Percentiles rank a stretch among this genome's conserved stretches.
These are phyloP conservation scores for Lepidurus arcticus DNA, from an alignment of 1,140 invertebrate species.

Conservation along the genomic window DNA sequence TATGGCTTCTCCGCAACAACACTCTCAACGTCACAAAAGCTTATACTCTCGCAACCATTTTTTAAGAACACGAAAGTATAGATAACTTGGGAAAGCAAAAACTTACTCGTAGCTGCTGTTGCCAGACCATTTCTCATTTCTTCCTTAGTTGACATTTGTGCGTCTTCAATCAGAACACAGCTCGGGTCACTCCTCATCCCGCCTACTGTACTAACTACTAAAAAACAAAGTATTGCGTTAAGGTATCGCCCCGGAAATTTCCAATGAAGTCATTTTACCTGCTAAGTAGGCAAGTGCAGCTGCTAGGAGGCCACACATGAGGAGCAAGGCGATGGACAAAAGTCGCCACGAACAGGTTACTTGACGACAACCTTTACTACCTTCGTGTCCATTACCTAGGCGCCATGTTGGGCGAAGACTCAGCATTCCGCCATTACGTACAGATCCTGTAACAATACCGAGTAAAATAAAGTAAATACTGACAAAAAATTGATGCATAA, in stretches of 20 bases:
- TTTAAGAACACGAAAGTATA: background rate
- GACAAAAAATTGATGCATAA: background rate
- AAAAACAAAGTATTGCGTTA: background rate
- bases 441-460: background rate
- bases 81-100: background rate
- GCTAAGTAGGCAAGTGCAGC: conserved; percentile 33
- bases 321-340: conserved; percentile 31
- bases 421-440: background rate
- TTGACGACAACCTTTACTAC: conserved; percentile 28
- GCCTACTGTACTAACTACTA: conserved; percentile 30
- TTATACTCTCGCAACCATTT: background rate
- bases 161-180: conserved; percentile 17
- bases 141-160: conserved; percentile 10
- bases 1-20: background rate
- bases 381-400: conserved; percentile 13
- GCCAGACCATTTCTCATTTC: conserved; percentile 1
- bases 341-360: conserved; percentile 31
- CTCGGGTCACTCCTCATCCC: conserved; percentile 23
- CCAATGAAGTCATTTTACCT: background rate
- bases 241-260: background rate
- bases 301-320: conserved; percentile 29
- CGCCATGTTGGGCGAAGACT: conserved; percentile 1
- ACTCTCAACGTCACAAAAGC: background rate
- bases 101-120: conserved; percentile 16
- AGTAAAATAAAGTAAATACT: too few species aligned